Evolutionary conservation across 1,140 invertebrate genomes (phyloP).

Genomic region (Atta texana): DNA sequence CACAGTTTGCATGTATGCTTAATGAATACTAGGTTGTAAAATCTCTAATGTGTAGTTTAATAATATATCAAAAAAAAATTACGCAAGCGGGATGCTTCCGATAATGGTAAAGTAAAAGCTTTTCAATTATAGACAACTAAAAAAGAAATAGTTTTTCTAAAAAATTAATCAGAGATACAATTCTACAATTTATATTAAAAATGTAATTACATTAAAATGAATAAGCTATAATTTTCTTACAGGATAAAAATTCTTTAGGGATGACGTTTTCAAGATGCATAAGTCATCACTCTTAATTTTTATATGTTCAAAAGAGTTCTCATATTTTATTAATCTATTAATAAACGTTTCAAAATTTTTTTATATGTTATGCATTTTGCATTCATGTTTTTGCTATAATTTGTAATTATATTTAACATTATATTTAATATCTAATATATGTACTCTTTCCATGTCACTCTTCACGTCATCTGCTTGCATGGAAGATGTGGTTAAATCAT

Average conservation of each 20-base stretch:
- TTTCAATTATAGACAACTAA: background rate
- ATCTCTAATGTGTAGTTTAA: background rate
- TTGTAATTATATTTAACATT: background rate
- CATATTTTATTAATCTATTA: background rate
- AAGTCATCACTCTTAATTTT: background rate
- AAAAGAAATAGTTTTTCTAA: background rate
- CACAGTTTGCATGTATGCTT: background rate
- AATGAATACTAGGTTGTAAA: background rate
- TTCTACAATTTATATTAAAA: background rate
- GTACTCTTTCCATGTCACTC: background rate
- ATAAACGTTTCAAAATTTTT: background rate
- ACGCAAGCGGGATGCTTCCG: background rate
- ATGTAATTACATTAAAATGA: background rate
- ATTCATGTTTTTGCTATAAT: background rate
- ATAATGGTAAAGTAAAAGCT: background rate
- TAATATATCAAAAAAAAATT: background rate
- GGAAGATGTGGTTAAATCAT: constrained; percentile 43
- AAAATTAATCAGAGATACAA: background rate
- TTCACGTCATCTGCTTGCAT: constrained; percentile 31
- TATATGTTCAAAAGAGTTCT: background rate
- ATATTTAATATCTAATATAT: background rate
- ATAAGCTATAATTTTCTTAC: background rate
- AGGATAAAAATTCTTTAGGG: background rate
- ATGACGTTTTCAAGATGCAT: background rate
- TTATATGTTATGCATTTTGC: no score